Percentiles rank a stretch among this genome's conserved stretches.
Evolutionary conservation across 2,113 vertebrate species (phyloP).

Genomic region (Zosterops lateralis): DNA sequence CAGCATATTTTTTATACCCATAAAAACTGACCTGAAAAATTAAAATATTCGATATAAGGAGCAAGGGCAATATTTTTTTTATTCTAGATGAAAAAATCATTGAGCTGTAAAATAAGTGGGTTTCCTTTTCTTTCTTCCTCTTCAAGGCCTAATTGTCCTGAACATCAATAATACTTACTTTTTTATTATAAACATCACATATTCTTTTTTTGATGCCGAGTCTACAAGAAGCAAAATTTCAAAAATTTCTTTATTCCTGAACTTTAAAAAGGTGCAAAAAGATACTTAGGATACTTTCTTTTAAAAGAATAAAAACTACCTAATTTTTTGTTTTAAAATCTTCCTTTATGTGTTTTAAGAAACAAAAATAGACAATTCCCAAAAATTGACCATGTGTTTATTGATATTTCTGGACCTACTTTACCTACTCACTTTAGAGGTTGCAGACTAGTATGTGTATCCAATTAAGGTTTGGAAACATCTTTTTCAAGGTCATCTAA

Average conservation of each 20-base stretch:
- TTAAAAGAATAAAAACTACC: neutral
- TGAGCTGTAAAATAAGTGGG: neutral
- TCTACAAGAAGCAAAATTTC: neutral
- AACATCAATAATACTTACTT: neutral
- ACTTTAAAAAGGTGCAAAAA: neutral
- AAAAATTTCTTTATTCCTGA: neutral
- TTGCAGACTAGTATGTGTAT: neutral
- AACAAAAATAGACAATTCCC: neutral
- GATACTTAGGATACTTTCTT: neutral
- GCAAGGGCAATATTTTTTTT: neutral
- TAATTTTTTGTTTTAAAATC: neutral
- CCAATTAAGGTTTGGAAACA: neutral
- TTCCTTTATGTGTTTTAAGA: neutral
- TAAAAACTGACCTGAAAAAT: neutral
- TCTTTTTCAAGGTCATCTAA: neutral
- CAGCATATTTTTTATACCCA: neutral
- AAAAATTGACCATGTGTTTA: neutral
- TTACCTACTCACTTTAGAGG: neutral
- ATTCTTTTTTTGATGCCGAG: neutral
- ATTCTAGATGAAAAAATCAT: neutral
- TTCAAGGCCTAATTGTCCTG: neutral
- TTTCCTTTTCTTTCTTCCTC: neutral
- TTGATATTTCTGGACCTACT: neutral
- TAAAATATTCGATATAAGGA: neutral
- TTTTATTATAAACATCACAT: accelerated